Conservation (phyloP, 2,113 vertebrate species). For the Hyla sarda region DNA sequence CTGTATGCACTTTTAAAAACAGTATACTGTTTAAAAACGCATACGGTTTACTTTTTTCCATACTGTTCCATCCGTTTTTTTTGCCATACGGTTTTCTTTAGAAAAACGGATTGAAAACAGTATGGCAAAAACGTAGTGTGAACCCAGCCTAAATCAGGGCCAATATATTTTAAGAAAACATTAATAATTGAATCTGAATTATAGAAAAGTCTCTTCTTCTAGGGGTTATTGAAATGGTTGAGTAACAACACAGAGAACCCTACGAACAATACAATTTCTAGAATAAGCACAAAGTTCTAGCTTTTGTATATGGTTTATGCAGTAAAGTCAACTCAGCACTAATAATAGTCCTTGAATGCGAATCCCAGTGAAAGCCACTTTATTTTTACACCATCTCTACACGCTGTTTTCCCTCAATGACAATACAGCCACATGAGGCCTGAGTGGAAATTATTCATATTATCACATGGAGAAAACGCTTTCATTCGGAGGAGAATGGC, state of each 20-base stretch:
- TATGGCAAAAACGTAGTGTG: no score
- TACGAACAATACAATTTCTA: constrained; percentile 6
- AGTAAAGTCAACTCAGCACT: not conserved
- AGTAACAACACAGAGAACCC: not conserved
- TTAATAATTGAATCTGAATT: not conserved
- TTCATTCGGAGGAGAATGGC: not conserved
- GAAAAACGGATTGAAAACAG: no score
- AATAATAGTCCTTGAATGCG: constrained; percentile 31
- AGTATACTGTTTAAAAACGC: no score
- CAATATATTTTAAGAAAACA: not conserved
- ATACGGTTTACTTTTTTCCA: no score
- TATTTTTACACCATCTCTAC: constrained; percentile 31
- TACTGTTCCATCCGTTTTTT: no score
- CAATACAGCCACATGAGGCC: not conserved
- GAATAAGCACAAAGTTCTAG: not conserved
- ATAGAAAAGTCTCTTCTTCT: not conserved
- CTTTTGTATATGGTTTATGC: not conserved
- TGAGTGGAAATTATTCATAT: not conserved
- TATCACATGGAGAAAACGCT: constrained; percentile 24
- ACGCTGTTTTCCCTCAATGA: constrained; percentile 33
- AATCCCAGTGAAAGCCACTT: constrained; percentile 32
- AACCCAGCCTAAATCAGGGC: no score
- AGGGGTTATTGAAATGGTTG: not conserved
- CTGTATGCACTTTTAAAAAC: no score
- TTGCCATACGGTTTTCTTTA: no score